phyloP scores from a whole-genome alignment of 1,140 invertebrate species.

The Drosophila elegans region DNA sequence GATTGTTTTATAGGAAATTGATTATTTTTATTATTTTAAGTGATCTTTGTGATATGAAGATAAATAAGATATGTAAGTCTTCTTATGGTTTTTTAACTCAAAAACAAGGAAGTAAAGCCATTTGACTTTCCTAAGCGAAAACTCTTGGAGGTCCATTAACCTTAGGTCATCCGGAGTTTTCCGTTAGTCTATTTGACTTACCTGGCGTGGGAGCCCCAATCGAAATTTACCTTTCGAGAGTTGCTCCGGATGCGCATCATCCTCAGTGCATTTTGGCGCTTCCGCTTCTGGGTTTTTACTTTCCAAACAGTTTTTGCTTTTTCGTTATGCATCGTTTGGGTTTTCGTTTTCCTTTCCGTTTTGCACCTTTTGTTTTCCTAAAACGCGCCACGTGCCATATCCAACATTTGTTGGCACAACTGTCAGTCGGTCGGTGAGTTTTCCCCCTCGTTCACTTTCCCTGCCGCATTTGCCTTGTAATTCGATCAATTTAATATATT shows the following conservation, averaged over 20 bases:
- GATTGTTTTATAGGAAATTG: background rate
- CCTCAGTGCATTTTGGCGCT: conserved; percentile 67
- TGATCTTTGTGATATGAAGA: too few relatives aligned
- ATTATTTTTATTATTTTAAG: too few relatives aligned
- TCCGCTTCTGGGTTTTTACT: conserved; percentile 73
- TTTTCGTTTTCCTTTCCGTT: conserved; percentile 63
- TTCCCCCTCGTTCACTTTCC: conserved; percentile 45
- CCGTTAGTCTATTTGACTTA: conserved; percentile 67
- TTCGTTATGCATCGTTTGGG: conserved; percentile 66
- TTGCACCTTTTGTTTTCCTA: conserved; percentile 71
- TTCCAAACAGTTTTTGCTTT: conserved; percentile 59
- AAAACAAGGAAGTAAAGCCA: background rate
- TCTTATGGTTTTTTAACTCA: background rate
- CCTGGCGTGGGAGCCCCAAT: conserved; percentile 39
- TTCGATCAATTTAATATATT: conserved; percentile 51
- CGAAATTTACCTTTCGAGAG: conserved; percentile 24
- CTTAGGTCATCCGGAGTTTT: conserved; percentile 10
- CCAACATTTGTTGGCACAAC: conserved; percentile 81
- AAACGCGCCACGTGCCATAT: conserved; percentile 68
- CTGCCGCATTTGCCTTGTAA: conserved; percentile 66
- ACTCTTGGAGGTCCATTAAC: conserved; percentile 6
- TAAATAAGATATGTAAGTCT: too few relatives aligned
- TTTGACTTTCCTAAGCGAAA: background rate
- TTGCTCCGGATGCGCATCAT: conserved; percentile 61
- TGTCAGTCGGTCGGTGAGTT: conserved; percentile 53